Percentiles rank a stretch among this genome's conserved stretches.
Evolutionary conservation across 1,140 invertebrate species (phyloP).

Genomic region (Ooceraea biroi): DNA sequence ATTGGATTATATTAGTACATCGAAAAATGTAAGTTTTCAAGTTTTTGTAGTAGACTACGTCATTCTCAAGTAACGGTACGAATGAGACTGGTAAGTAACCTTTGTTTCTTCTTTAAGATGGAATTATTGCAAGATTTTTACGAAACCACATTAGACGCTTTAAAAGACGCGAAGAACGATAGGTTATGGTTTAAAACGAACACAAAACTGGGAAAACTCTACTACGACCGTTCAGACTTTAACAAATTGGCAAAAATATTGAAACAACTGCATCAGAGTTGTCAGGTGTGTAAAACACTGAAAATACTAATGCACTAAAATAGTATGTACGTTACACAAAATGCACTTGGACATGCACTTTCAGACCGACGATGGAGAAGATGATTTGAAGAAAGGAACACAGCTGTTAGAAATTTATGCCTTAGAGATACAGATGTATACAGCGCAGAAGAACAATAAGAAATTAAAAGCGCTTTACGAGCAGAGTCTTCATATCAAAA

Average conservation of each 20-base stretch:
- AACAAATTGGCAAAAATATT: constrained; percentile 98
- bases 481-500: constrained; percentile 99
- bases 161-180: constrained; percentile 99
- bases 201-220: constrained; percentile 99
- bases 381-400: constrained; percentile 99
- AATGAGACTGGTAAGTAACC: too few species aligned
- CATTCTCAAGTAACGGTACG: too few species aligned
- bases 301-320: background rate
- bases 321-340: background rate
- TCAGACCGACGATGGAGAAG: constrained; percentile 99
- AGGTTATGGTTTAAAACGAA: constrained; percentile 99
- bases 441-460: constrained; percentile 99
- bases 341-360: constrained; percentile 66
- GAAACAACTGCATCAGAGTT: constrained; percentile 98
- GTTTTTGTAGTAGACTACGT: background rate
- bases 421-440: constrained; percentile 99
- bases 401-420: constrained; percentile 99
- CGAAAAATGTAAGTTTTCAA: constrained; percentile 96
- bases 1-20: constrained; percentile 99
- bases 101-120: constrained; percentile 91
- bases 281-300: constrained; percentile 90
- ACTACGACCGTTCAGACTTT: constrained; percentile 98
- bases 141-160: constrained; percentile 98
- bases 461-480: constrained; percentile 99
- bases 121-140: constrained; percentile 99